phyloP scores from a whole-genome alignment of 2,113 vertebrate genomes.

The Harpagus bidentatus region DNA sequence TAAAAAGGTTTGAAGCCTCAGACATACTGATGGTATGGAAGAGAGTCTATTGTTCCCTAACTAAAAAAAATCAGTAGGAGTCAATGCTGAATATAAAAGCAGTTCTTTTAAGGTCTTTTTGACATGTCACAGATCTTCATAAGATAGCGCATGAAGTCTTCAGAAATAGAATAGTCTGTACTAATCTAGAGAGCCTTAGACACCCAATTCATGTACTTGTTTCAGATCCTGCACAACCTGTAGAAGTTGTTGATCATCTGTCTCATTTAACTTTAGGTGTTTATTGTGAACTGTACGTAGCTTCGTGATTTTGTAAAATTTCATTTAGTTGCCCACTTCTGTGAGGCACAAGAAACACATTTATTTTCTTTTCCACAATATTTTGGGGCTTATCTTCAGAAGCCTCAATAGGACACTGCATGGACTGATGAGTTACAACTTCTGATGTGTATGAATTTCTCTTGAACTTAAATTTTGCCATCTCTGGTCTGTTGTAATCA shows the following conservation, averaged over 20 bases:
- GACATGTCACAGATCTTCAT: not conserved
- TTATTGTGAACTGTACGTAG: not conserved
- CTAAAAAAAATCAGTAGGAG: not conserved
- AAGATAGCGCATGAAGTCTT: not conserved
- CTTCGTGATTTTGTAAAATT: not conserved
- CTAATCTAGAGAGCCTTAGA: not conserved
- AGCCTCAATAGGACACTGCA: not conserved
- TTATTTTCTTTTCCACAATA: not conserved
- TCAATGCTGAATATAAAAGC: not conserved
- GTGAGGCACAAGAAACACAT: not conserved
- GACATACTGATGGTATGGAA: not conserved
- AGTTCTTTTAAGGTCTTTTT: not conserved
- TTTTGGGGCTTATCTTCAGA: not conserved
- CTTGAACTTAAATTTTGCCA: not conserved
- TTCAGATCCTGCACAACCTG: not conserved
- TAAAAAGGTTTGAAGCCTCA: not conserved
- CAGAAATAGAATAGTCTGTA: not conserved
- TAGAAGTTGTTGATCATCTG: not conserved
- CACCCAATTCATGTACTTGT: not conserved
- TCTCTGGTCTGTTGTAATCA: not conserved
- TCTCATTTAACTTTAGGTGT: not conserved
- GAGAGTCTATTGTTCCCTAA: not conserved
- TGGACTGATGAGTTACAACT: not conserved
- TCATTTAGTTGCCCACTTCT: not conserved
- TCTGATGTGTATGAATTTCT: not conserved